These are phyloP conservation scores for Canis aureus DNA, from an alignment of 2,113 vertebrate species.

Conservation along the genomic window DNA sequence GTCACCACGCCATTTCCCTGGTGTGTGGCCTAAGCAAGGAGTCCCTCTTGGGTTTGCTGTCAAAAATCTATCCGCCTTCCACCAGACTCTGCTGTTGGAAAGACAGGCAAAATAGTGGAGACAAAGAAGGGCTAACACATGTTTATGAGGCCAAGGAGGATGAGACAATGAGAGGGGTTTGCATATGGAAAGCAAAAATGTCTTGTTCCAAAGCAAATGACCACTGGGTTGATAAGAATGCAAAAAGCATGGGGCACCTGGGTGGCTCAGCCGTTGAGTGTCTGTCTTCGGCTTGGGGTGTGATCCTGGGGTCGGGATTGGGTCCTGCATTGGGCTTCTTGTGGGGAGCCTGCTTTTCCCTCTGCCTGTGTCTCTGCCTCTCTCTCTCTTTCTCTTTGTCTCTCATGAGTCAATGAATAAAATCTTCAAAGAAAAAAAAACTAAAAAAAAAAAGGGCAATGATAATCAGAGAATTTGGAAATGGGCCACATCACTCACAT, in stretches of 20 bases:
- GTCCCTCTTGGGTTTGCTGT: neutral
- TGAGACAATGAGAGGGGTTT: neutral
- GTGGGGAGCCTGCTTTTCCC: too few species aligned
- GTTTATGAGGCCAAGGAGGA: neutral
- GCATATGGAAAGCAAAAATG: neutral
- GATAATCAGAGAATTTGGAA: accelerated
- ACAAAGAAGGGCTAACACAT: neutral
- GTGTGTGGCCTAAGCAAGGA: neutral
- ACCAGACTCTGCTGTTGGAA: neutral
- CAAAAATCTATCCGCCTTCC: neutral
- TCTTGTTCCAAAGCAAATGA: neutral
- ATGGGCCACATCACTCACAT: neutral
- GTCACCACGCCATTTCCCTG: neutral
- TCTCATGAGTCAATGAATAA: too few species aligned
- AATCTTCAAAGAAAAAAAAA: too few species aligned
- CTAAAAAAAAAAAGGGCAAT: too few species aligned
- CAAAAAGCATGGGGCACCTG: neutral
- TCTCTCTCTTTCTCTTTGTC: too few species aligned
- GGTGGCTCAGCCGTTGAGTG: too few species aligned
- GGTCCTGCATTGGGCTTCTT: too few species aligned
- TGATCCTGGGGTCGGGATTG: too few species aligned
- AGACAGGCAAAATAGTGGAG: neutral
- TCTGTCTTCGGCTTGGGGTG: too few species aligned
- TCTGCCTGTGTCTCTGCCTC: too few species aligned
- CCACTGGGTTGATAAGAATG: neutral